Base-by-base conservation (phyloP, 1,140 invertebrate genomes). In the Pseudobourletiella spinata region DNA sequence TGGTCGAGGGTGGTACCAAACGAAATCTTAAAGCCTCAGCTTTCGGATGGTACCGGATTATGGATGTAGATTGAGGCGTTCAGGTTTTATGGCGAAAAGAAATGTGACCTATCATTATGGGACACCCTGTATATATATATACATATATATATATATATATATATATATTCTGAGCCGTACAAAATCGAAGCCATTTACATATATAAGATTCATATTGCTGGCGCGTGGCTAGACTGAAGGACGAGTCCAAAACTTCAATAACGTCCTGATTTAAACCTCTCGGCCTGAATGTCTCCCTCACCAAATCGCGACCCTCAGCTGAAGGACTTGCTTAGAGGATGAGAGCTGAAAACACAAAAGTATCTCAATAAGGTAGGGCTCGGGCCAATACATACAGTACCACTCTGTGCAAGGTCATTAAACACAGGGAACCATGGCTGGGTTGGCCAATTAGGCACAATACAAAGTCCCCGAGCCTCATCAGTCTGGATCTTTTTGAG, bases 381-480 rank as follows among this genome's bases (percentile, higher is more conserved):
- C 2, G 56, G 56, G 1, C 20, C 35, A 0, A 43, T 16, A 4
- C 43, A 18, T 25, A 44, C 0, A 8, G 46, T 44, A n/a, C 46
- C 11, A 16, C 32, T 42, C 0, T 29, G 11, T 28, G 15, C 39
- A n/a, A 57, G 15, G 2, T 15, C 16, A 4, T 42, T 29, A 44
- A 43, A 57, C 30, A 15, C 15, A 26, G 56, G 56, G 24, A 25
- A 44, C 56, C 39, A 57, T 22, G 56, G 20, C 29, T 57, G 56
- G 0, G 39, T 24, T 14, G 16, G 20, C 56, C 56, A 57, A 14
- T 20, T 0, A 1, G 56, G 56, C 16, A 57, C 39, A 15, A 57
- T 25, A 2, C 43, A 3, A 1, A 57, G 25, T 2, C 56, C 56
- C 2, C 20, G 14, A 16, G 22, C 30, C 28, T 43, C 46, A 24